A percentile compares a stretch with the other conserved stretches of the same genome.
Evolutionary conservation across 2,888 invertebrate species (phyloP).

Genomic region (Neoscelio sp.): DNA sequence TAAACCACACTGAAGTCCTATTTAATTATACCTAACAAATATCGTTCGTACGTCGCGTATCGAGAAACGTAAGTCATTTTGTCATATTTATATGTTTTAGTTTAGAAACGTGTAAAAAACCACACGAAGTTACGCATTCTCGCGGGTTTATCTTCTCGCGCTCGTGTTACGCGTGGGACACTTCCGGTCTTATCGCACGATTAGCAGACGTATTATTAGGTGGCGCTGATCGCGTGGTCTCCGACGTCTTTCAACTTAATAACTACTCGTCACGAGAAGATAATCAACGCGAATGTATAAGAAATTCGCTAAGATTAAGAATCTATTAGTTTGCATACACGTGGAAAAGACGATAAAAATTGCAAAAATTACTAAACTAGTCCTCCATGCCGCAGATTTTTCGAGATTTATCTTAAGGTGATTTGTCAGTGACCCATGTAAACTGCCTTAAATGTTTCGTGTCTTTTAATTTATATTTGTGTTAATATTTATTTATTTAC

Average conservation of each 20-base stretch:
- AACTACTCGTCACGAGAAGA: conserved; percentile 78
- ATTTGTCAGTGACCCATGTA: too few species aligned
- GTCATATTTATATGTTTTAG: too few species aligned
- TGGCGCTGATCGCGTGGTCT: conserved; percentile 81
- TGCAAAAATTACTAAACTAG: conserved; percentile 5
- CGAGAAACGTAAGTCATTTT: conserved; percentile 4
- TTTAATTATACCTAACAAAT: conserved; percentile 2
- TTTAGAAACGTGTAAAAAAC: conserved; percentile 48
- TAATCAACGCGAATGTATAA: conserved; percentile 40
- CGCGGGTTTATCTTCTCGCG: conserved; percentile 69
- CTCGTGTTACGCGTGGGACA: conserved; percentile 72
- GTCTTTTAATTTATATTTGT: too few species aligned
- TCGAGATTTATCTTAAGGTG: too few species aligned
- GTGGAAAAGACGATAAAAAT: conserved; percentile 14
- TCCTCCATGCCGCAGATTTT: background rate
- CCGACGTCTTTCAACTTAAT: conserved; percentile 74
- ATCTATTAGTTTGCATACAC: conserved; percentile 57
- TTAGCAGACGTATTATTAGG: conserved; percentile 80
- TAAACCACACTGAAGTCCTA: too few species aligned
- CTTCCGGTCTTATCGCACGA: conserved; percentile 80
- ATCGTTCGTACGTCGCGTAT: conserved; percentile 7
- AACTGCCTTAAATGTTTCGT: too few species aligned
- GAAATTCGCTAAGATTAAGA: conserved; percentile 57
- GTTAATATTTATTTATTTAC: too few species aligned
- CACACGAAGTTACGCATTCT: conserved; percentile 38